Evolutionary conservation across 2,888 invertebrate genomes (phyloP), one percentile per base, ranked within the genome.

Genomic region (Adelphocoris suturalis): DNA sequence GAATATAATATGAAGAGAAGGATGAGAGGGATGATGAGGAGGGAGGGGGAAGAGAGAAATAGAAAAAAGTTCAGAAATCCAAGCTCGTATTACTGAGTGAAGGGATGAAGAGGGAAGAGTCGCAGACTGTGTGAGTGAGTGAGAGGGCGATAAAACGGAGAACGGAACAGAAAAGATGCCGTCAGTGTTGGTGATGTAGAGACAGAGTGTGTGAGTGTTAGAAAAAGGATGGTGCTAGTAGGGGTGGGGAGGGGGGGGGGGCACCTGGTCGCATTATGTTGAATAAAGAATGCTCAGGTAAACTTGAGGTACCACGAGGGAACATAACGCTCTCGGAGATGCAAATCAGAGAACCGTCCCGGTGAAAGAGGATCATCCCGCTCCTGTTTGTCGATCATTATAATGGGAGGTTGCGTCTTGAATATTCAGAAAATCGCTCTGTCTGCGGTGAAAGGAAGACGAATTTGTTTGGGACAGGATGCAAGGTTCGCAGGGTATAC

Each of bases 221-320:
- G 16, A 57, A 13, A 14, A n/a, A n/a, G 57, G 19, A 57, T 19
- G 57, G 9, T n/a, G 19, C 4, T 57, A 1, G 57, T 16, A 57
- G 57, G 1, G 19, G 37, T 4, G 7, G 37, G 37, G 37, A 37
- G 37, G 78, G n/a, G 12, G 16, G 46, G n/a, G n/a, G 46, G 47
- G 78, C 78, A 78, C 78, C 78, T 78, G 78, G 78, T 46, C 46
- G 78, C 78, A 78, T 78, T 78, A 78, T 78, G 78, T 78, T 68
- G 78, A 78, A 78, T 78, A 28, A 78, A 78, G 78, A 78, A 78
- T 46, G 78, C 78, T 46, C 78, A 78, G 78, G 78, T 78, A 78
- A 78, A 78, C 78, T 46, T 78, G 46, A 47, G 37, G 78, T 14
- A 46, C 47, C 78, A 23, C 68, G 12, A 23, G 68, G 27, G 68